phyloP scores from a whole-genome alignment of 2,888 invertebrate genomes.

The Eulithis prunata region DNA sequence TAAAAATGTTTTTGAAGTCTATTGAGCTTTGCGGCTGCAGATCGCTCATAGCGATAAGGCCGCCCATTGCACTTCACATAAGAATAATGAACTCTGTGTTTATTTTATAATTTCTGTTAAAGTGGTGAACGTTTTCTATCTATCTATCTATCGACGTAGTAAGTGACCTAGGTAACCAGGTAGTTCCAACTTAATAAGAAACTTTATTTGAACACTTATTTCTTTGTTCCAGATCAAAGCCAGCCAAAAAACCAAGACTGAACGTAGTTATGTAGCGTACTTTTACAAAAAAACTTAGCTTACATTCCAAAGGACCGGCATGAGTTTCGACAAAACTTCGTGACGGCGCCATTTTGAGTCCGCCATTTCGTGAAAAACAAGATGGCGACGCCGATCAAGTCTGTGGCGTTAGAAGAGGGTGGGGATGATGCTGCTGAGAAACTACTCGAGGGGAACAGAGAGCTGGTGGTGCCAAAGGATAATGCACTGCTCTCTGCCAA shows the following conservation, averaged over 20 bases:
- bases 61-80: too few species aligned
- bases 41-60: too few species aligned
- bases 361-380: slow-evolving; percentile 59
- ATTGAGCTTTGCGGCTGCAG: too few species aligned
- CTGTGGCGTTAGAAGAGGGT: slow-evolving; percentile 55
- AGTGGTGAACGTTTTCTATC: too few species aligned
- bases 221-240: slow-evolving; percentile 40
- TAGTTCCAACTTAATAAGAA: too few species aligned
- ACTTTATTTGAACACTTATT: neutral
- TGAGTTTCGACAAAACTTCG: slow-evolving; percentile 10
- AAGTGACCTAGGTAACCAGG: too few species aligned
- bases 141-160: too few species aligned
- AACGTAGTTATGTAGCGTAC: slow-evolving; percentile 42
- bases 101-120: too few species aligned
- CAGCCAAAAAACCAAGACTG: slow-evolving; percentile 46
- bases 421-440: slow-evolving; percentile 70
- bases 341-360: slow-evolving; percentile 31
- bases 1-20: too few species aligned
- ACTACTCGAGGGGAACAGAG: slow-evolving; percentile 59
- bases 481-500: slow-evolving; percentile 60
- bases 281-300: slow-evolving; percentile 26
- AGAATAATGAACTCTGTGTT: too few species aligned
- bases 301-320: slow-evolving; percentile 38
- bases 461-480: slow-evolving; percentile 53
- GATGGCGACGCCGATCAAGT: slow-evolving; percentile 62